Base-by-base conservation (phyloP, 2,113 vertebrate genomes). In the Lophius piscatorius region DNA sequence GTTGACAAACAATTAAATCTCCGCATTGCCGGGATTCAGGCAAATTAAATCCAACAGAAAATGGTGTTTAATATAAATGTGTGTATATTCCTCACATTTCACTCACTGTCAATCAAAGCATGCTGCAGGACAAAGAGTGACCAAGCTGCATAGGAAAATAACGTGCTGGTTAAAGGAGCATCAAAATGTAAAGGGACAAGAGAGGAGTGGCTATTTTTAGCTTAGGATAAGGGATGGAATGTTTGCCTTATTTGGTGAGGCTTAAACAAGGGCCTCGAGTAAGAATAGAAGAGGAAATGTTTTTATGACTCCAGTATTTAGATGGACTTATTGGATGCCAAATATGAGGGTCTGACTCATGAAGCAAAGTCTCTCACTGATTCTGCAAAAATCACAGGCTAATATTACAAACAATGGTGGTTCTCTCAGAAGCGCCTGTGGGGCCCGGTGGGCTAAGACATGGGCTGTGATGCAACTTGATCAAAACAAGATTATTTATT, bases 211-310 rank as follows among this genome's bases (percentile, higher is more conserved):
- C 62, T 93, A 91, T 91, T 87, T 91, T 89, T 89, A 89, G 73
- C 60, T 23, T 2, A 34, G 80, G 74, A 71, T 84, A 60, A 79
- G 66, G 63, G 63, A 67, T 72, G 82, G 70, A 85, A 93, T 92
- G 81, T 83, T 91, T 92, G 44, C 92, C 92, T 92, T 93, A 90
- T 92, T 91, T 90, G 91, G 92, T 1, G 52, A 80, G 40, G 78
- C 78, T 85, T 83, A 45, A 80, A 82, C 84, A 84, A 75, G 70
- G 36, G 63, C 61, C 67, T 21, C 0, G 56, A 52, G 86, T 64
- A 73, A 66, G 75, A 83, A 77, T 66, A 79, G 64, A 73, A 38
- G 28, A 65, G 66, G 76, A 84, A 84, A 79, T 80, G 68, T 76
- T 44, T 72, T 69, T 83, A 64, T 70, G 55, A 77, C 71, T 77